phyloP scores from a whole-genome alignment of 2,797 vertebrate genomes.

The Tragelaphus oryx region DNA sequence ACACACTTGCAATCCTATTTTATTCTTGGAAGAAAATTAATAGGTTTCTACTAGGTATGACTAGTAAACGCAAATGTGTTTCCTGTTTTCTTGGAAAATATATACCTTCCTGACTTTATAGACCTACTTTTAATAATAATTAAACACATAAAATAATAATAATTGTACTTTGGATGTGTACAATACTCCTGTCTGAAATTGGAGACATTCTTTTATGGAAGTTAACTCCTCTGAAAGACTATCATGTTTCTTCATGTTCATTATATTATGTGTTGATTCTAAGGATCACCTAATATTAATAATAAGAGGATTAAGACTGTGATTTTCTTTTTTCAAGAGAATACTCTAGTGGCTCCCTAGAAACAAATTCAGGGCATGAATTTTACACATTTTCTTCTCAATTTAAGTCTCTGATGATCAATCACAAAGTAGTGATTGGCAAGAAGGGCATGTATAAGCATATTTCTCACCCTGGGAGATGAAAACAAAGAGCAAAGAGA shows the following conservation, averaged over 20 bases:
- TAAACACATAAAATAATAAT: conserved; percentile 49
- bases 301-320: conserved; percentile 17
- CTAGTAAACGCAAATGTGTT: conserved; percentile 38
- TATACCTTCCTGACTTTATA: conserved; percentile 21
- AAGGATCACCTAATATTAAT: conserved; percentile 35
- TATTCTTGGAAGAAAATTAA: conserved; percentile 67
- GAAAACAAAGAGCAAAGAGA: neutral
- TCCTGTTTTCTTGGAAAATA: conserved; percentile 47
- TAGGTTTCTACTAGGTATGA: conserved; percentile 45
- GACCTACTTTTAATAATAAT: conserved; percentile 48
- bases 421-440: neutral
- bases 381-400: conserved; percentile 52
- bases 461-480: neutral
- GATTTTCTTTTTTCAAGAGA: conserved; percentile 38
- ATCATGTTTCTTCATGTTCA: neutral
- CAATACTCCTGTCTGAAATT: neutral
- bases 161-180: conserved; percentile 24
- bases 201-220: neutral
- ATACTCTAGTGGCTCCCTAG: neutral
- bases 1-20: conserved; percentile 57
- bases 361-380: conserved; percentile 24
- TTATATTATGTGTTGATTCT: neutral
- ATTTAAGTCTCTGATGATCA: conserved; percentile 14
- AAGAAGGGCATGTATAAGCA: neutral
- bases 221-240: neutral